Conservation (phyloP, 1,140 invertebrate species). For the Bradynema listronoti region DNA sequence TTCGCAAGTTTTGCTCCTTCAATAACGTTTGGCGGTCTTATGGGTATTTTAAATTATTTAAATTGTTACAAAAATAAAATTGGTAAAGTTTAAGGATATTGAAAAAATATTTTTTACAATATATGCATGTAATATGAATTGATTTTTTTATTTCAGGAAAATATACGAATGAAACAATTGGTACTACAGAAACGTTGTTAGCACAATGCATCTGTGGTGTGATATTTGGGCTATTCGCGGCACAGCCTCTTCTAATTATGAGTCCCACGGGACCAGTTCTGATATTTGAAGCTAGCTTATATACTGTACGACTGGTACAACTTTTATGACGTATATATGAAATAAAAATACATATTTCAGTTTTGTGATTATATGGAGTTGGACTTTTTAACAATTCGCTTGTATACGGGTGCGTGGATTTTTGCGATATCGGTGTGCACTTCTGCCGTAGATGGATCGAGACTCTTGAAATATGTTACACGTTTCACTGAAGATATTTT, state of each 20-base stretch:
- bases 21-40: constrained; percentile 61
- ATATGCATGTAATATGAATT: background rate
- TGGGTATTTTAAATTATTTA: constrained; percentile 48
- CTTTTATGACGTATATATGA: background rate
- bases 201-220: constrained; percentile 90
- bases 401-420: constrained; percentile 87
- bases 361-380: constrained; percentile 73
- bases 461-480: constrained; percentile 80
- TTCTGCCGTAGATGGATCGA: constrained; percentile 80
- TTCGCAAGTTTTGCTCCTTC: constrained; percentile 60
- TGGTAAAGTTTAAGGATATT: no score
- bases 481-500: constrained; percentile 96
- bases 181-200: constrained; percentile 90
- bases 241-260: constrained; percentile 86
- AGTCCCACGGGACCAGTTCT: constrained; percentile 72
- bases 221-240: constrained; percentile 91
- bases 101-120: no score
- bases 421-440: constrained; percentile 73
- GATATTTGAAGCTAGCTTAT: constrained; percentile 84
- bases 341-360: constrained; percentile 59
- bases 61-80: no score
- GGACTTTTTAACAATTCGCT: constrained; percentile 76
- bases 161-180: constrained; percentile 80
- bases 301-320: constrained; percentile 60
- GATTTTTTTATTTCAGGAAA: constrained; percentile 62